Evolutionary conservation across 2,797 vertebrate genomes (phyloP), one percentile per base, ranked within the genome.

Genomic region (Dromococcyx pavoninus): DNA sequence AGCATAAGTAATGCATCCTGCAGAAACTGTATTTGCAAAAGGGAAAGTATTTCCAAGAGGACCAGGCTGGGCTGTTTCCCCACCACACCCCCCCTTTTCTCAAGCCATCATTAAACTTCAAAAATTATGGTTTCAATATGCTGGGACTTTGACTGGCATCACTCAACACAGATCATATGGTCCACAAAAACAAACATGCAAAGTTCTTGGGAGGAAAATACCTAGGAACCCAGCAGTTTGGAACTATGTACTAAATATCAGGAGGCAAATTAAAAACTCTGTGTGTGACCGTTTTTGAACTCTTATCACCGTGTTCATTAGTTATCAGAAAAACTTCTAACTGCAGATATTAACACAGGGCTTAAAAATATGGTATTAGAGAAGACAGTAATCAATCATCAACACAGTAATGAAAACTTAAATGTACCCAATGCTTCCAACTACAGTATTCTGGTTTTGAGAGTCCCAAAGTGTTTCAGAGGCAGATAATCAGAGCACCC

Each of bases 31-130:
- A 17, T n/a, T 33, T 43, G 22, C 21, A 17, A 19, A 65, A 15
- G 13, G 30, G 8, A 84, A 46, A 17, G 4, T 11, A 32, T 24
- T 92, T 70, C 64, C 11, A 11, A 62, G 33, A 84, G 22, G 19
- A 66, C 2, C 8, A 11, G 1, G 10, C 27, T 74, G 39, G 39
- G 22, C 1, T 46, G 33, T 24, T 77, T 44, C 60, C 8, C 32
- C 33, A 2, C 32, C 33, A 2, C 1, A 0, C 50, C 4, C 5
- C 3, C 7, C 7, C 22, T 32, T 67, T 8, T 23, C 44, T 54
- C 30, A n/a, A n/a, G n/a, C 13, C n/a, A 64, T 17, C 19, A 18
- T 10, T 39, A 66, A 79, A 30, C 30, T 28, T 48, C 39, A 69
- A 67, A 69, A 9, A 5, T 30, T 27, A 12, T 3, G 7, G 8